Percentiles rank a stretch among this genome's conserved stretches.
Evolutionary conservation across 1,140 invertebrate genomes (phyloP).

Genomic region (Macrocentrus cingulum): DNA sequence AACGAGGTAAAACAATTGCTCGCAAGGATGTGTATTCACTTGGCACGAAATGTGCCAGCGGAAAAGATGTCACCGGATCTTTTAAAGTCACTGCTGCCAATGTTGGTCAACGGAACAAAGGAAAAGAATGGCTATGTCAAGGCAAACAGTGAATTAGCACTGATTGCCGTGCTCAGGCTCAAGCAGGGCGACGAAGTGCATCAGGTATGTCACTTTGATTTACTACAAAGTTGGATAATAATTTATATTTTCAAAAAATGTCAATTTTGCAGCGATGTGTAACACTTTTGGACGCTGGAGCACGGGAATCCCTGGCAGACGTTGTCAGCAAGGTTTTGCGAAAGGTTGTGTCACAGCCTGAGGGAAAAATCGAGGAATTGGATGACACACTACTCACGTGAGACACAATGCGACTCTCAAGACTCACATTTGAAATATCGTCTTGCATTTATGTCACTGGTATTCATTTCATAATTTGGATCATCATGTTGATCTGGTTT

Average conservation of each 20-base stretch:
- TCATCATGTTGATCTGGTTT: background rate
- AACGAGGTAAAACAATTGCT: constrained; percentile 95
- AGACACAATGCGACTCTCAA: constrained; percentile 49
- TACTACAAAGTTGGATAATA: too few relatives aligned
- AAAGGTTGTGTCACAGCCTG: constrained; percentile 72
- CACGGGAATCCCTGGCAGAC: constrained; percentile 83
- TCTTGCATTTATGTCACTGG: background rate
- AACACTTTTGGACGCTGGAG: constrained; percentile 78
- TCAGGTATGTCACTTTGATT: constrained; percentile 68
- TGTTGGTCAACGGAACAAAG: constrained; percentile 95
- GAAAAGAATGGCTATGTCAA: constrained; percentile 96
- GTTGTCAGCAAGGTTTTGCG: constrained; percentile 82
- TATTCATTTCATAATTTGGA: too few relatives aligned
- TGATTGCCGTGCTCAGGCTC: constrained; percentile 81
- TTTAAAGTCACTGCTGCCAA: constrained; percentile 79
- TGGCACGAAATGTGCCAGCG: constrained; percentile 65
- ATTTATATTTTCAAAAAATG: too few relatives aligned
- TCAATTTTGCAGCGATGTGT: constrained; percentile 74
- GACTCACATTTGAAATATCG: constrained; percentile 33
- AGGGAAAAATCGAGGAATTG: constrained; percentile 85
- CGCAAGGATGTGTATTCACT: constrained; percentile 75
- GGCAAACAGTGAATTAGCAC: constrained; percentile 88
- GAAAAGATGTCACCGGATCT: constrained; percentile 71
- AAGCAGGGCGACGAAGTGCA: constrained; percentile 74
- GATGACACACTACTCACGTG: constrained; percentile 87